Base-by-base conservation (phyloP, 2,888 invertebrate genomes). In the Litoditis marina region DNA sequence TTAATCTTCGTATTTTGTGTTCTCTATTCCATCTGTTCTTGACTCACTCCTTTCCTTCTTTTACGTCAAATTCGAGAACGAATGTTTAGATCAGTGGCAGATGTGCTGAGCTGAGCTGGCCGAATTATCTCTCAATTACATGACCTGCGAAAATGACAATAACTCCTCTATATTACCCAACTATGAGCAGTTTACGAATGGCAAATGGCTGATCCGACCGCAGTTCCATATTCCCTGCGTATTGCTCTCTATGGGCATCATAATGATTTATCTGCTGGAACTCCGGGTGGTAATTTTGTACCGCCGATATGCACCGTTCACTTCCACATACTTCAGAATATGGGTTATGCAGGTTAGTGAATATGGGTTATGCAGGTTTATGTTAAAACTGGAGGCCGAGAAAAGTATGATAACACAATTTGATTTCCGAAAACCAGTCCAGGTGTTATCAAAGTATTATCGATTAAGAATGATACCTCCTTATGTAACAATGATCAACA, bases 151-250 rank as follows among this genome's bases (percentile, higher is more conserved):
- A 4, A n/a, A n/a, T n/a, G 44, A 44, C 44, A 25, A 44, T 22
- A 44, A 44, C 25, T 19, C 44, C 5, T 44, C 44, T 44, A 44
- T 44, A 19, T n/a, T n/a, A n/a, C 44, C 44, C 19, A 44, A 25
- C 25, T 44, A 22, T 44, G 44, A 44, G 22, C 19, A 44, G 22
- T 22, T 44, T 44, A 25, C 19, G 22, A 46, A 46, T 22, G 61
- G 49, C 27, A 22, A 28, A 55, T 61, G 61, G 61, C 61, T 61
- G 7, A 61, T 49, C 30, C 54, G 61, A 0, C 61, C 61, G 16
- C 55, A 61, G 34, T 61, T 55, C 39, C 61, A 61, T 34, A 34
- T 61, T n/a, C 61, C 61, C 19, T 61, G 61, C 39, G 49, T 61
- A 50, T 25, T 54, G 22, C 25, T 61, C 16, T 61, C 61, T 11